Evolutionary conservation across 2,888 invertebrate species (phyloP), one percentile per base, ranked within the genome.

Genomic region (Allolobophora icterica): DNA sequence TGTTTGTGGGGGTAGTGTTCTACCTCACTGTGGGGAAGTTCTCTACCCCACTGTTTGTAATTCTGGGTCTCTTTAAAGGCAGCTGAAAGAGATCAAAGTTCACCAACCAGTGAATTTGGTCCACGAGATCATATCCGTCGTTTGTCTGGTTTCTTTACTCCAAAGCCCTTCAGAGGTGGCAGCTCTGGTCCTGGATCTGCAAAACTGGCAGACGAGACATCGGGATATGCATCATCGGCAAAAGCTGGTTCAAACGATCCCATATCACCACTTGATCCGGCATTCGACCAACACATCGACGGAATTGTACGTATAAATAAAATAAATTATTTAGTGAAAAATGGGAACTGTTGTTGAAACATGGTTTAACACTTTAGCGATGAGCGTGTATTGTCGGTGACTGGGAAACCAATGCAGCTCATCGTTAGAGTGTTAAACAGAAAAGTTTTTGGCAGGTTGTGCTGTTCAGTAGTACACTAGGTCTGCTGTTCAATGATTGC

Each of bases 81-180:
- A 87, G 35, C 87, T 21, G 87, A 87, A 24, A 17, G 38, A 35
- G 87, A 24, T 87, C 35, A 87, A 8, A 87, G 87, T 87, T 87
- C 87, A 87, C 87, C 34, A 33, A 87, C 87, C 87, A 15, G 17
- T 87, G 87, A 38, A 30, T 19, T 87, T 87, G 87, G 87, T 24
- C 87, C 87, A 34, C 35, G 87, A 38, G 87, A 87, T 87, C 87
- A 38, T 52, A 58, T 90, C 33, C 90, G 90, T 58, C 90, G 90
- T 33, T 42, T 90, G 90, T 90, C 90, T 38, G 90, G 90, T 38
- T 71, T 90, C 45, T 90, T 58, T 71, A 90, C 90, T 35, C 90
- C 90, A 35, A 90, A 90, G 71, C 90, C 90, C 45, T 90, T 90
- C 83, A 90, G 45, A 38, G 71, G 90, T 90, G 38, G 38, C 90